These are phyloP conservation scores for Taenioides sp. DNA, from an alignment of 2,797 vertebrate genomes.

Conservation along the genomic window DNA sequence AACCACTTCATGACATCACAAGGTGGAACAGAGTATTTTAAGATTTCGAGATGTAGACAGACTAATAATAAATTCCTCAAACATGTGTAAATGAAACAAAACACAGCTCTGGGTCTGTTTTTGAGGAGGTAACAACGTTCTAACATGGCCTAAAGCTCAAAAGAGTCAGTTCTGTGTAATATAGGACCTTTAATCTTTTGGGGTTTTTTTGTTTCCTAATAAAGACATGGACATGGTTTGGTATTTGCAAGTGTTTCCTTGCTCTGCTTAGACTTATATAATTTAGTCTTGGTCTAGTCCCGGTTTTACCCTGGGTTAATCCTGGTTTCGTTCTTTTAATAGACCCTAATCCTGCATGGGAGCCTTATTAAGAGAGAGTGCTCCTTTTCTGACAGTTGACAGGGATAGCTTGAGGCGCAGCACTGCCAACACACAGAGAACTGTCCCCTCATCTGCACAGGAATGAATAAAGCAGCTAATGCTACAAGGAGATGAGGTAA, in stretches of 20 bases:
- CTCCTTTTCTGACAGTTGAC: slow-evolving; percentile 12
- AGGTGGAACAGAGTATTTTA: too few species aligned
- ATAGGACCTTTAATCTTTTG: too few species aligned
- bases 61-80: too few species aligned
- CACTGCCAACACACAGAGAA: slow-evolving; percentile 56
- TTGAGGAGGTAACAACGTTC: too few species aligned
- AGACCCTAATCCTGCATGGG: not conserved
- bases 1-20: too few species aligned
- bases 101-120: too few species aligned
- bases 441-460: slow-evolving; percentile 53
- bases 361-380: slow-evolving; percentile 8
- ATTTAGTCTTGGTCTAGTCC: not conserved
- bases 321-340: slow-evolving; percentile 4
- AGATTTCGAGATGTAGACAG: too few species aligned
- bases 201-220: too few species aligned
- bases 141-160: too few species aligned
- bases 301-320: not conserved
- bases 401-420: slow-evolving; percentile 46
- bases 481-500: slow-evolving; percentile 18
- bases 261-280: not conserved
- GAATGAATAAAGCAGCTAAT: slow-evolving; percentile 45
- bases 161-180: too few species aligned
- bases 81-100: too few species aligned
- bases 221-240: too few species aligned
- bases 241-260: not conserved